Base-by-base conservation (phyloP, 2,888 invertebrate genomes). In the Papilio demoleus region DNA sequence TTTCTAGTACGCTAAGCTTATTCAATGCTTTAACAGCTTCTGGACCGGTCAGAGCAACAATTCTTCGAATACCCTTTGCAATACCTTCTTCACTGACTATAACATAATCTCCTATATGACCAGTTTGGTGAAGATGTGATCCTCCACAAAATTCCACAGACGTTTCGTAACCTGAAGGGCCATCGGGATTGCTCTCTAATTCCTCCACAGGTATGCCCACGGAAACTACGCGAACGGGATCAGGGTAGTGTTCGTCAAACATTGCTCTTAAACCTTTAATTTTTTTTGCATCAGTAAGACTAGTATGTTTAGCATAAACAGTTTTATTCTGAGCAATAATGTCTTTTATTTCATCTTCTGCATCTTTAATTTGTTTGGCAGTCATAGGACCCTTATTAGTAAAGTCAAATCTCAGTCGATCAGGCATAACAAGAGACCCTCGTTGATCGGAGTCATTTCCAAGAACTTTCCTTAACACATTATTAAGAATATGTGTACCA, bases 111-210 rank as follows among this genome's bases (percentile, higher is more conserved):
- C 98, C 98, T 80, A 99, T 97, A 85, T 99, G 99, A 0, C 98
- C 97, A 22, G 98, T 96, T 77, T 96, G 95, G 77, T 96, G 95
- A 68, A 99, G 94, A 93, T 99, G 99, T 8, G 99, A 99, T 77
- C 99, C 99, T 69, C 99, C 99, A 88, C 99, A 99, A 92, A 99
- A 99, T 92, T 99, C 99, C 6, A 99, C 97, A 1, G 99, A 99
- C 0, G 99, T 99, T 70, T 95, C 93, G 62, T 94, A 94, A 0
- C 97, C 99, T 47, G 94, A 94, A 22, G 95, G 94, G 24, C 96
- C 95, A 66, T 96, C 94, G 0, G 99, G 99, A 89, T 99, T 96
- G 31, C 94, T 93, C 82, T 98, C 96, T 53, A 99, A 93, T 56
- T 97, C 94, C 76, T 99, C 98, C 6, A 99, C 96, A 0, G 99